Evolutionary conservation across 1,140 invertebrate species (phyloP), one percentile per base, ranked within the genome.

Genomic region (Bombus pyrosoma): DNA sequence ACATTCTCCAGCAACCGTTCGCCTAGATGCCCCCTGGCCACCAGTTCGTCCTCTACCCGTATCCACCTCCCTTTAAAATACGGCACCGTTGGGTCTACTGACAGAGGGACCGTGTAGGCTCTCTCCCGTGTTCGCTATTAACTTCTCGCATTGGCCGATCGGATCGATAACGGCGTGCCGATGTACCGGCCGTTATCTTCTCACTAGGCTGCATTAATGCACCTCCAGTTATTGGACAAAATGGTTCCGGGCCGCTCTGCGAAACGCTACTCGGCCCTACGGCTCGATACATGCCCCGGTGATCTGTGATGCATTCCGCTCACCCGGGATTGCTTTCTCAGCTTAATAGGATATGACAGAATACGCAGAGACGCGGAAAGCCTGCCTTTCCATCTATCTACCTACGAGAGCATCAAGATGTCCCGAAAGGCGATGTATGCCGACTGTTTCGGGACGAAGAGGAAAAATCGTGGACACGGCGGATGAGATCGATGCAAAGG

Each of bases 201-300:
- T 90, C 91, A 87, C 89, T 92, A 91, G 91, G 92, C 87, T 92
- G 92, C 93, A 93, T 94, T 93, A 93, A 94, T 94, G 92, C 91
- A 94, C 90, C 91, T 91, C 90, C 87, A 90, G 92, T 93, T 93
- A 94, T 93, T 91, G 91, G 90, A 93, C 91, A 92, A 92, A 94
- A 94, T 94, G 92, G 92, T 91, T 82, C 89, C 81, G 80, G 79
- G n/a, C 62, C 85, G 89, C 68, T 86, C 87, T 76, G 84, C 83
- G 89, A 62, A 85, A 80, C 75, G 77, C 13, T 85, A 57, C 39
- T 62, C 47, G 75, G 34, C 18, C 32, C n/a, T 47, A 28, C 18
- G n/a, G 39, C 53, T 77, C 57, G 81, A 83, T 77, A 69, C 83
- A 47, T 34, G 66, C 28, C 76, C 53, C 9, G 83, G 25, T 80